Evolutionary conservation across 1,140 invertebrate genomes (phyloP), one percentile per base, ranked within the genome.

Genomic region (Macrotrachela quadricornifera): DNA sequence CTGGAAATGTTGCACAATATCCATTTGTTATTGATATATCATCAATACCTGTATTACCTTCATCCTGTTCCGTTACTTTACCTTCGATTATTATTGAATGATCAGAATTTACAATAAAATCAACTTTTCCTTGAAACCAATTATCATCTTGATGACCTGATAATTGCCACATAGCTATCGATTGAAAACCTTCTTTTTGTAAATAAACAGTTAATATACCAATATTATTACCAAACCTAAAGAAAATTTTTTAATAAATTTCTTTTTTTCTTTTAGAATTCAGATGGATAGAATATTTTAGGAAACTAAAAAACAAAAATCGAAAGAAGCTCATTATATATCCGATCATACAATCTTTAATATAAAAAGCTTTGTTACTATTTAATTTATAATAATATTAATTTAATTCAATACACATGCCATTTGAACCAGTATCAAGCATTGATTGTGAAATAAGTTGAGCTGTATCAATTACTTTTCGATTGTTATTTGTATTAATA

Each of bases 11-110:
- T 15, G 52, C 55, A 56, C 66, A 68, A 37, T 62, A 59, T 21
- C 60, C 60, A 46, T 49, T 56, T 55, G 64, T 59, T 59, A 66
- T 63, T 36, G 60, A 59, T 56, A 64, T 66, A 9, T 46, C 51
- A 15, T 57, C 54, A 14, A 49, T 38, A 18, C 13, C 39, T 10
- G 39, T 10, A 40, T 40, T 10, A 40, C n/a, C n/a, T n/a, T 40
- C 39, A 40, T 14, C 10, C 14, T 14, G 39, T 40, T 40, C 39
- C 10, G 10, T 14, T 40, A 14, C n/a, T n/a, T n/a, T n/a, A n/a
- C 10, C 39, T 10, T 14, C 10, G 39, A 40, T 10, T 10, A 10
- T 14, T 10, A 10, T 40, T 10, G 39, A 10, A 40, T 14, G 14
- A 10, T 40, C 14, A 10, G 14, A 40, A 40, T 14, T 40, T 40